Evolutionary conservation across 1,140 invertebrate species (phyloP).

Genomic region (Odontomachus brunneus): DNA sequence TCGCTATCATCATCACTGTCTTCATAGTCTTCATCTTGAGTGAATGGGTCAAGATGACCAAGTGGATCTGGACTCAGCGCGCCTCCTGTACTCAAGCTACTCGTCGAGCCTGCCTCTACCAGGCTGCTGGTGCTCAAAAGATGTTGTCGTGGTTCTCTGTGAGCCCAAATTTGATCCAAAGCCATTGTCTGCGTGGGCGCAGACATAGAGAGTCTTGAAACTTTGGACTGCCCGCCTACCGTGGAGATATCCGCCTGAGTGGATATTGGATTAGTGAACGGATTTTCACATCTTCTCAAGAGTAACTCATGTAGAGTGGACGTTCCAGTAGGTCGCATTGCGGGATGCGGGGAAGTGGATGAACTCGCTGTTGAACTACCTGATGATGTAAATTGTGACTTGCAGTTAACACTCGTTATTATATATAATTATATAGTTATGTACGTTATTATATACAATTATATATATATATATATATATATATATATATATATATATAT

Average conservation of each 20-base stretch:
- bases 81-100: conserved; percentile 93
- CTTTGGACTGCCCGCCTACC: conserved; percentile 82
- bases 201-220: conserved; percentile 91
- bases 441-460: too few relatives aligned
- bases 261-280: conserved; percentile 81
- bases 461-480: too few relatives aligned
- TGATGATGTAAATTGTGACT: conserved; percentile 46
- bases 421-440: too few relatives aligned
- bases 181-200: conserved; percentile 91
- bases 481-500: too few relatives aligned
- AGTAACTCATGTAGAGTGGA: conserved; percentile 89
- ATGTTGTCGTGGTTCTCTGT: conserved; percentile 92
- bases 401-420: too few relatives aligned
- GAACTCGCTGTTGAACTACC: conserved; percentile 84
- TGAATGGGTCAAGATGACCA: conserved; percentile 90
- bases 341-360: conserved; percentile 81
- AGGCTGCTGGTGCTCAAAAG: conserved; percentile 94
- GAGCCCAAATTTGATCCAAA: conserved; percentile 93
- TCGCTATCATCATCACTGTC: conserved; percentile 92
- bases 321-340: conserved; percentile 73
- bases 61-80: conserved; percentile 90
- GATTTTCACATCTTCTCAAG: conserved; percentile 86
- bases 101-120: conserved; percentile 94
- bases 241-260: conserved; percentile 80
- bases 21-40: conserved; percentile 92